phyloP scores from a whole-genome alignment of 2,113 vertebrate species.

The Rhabdomys dilectus region DNA sequence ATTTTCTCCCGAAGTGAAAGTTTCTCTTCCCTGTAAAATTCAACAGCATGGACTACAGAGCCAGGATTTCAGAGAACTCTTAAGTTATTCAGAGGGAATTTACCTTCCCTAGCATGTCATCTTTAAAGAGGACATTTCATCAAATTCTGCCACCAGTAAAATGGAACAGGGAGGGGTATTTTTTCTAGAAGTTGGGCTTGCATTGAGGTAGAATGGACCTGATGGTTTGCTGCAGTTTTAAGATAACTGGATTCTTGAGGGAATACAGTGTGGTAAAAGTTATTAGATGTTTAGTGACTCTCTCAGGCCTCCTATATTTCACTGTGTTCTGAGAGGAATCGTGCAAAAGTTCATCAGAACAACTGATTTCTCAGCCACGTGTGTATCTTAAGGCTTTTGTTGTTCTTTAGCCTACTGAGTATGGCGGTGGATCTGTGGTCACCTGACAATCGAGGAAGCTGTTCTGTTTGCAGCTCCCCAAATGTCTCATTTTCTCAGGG shows the following conservation, averaged over 20 bases:
- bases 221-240: background rate
- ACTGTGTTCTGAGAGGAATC: constrained; percentile 21
- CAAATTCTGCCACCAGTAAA: constrained; percentile 1
- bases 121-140: constrained; percentile 27
- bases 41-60: constrained; percentile 18
- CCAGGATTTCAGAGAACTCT: constrained; percentile 32
- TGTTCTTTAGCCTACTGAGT: constrained; percentile 1
- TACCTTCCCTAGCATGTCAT: background rate
- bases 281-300: constrained; percentile 41
- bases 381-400: background rate
- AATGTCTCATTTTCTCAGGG: constrained; percentile 32
- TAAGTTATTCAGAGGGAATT: constrained; percentile 38
- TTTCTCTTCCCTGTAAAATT: constrained; percentile 48
- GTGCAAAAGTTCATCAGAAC: constrained; percentile 51
- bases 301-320: constrained; percentile 41
- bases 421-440: constrained; percentile 22
- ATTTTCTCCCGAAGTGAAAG: constrained; percentile 66
- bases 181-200: background rate
- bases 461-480: constrained; percentile 56
- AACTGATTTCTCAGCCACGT: constrained; percentile 55
- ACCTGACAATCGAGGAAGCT: constrained; percentile 46
- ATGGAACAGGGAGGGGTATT: background rate
- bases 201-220: background rate
- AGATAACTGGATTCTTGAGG: constrained; percentile 27
- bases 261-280: constrained; percentile 19